Evolutionary conservation across 2,797 vertebrate species (phyloP), one percentile per base, ranked within the genome.

Genomic region (Characodon lateralis): DNA sequence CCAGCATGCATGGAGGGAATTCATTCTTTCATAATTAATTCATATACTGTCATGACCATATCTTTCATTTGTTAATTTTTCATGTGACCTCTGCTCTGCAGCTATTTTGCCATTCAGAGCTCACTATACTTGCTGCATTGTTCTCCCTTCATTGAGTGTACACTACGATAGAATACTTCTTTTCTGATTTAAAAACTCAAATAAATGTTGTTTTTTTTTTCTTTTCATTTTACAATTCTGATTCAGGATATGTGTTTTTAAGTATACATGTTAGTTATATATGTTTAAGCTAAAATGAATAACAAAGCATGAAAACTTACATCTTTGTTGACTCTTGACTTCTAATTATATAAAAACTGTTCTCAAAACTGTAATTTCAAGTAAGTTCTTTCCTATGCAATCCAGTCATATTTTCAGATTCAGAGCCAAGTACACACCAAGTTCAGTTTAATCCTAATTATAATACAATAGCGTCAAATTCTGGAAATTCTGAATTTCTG

Each of bases 21-120:
- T 80, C 78, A 84, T 77, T 77, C 68, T 65, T 77, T 80, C 84
- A 91, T 93, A 86, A 93, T 89, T 93, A 85, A 93, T 93, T 89
- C 83, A 92, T 43, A 76, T 75, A 31, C 80, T 92, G 82, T 79
- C 88, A 87, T 84, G 88, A 84, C 87, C 74, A 5, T 39, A 76
- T 87, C 85, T 86, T 85, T 87, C 71, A 83, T 79, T 89, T 84
- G 89, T 92, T 84, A 22, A 87, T 87, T 87, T 91, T 92, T 91
- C 51, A 92, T 90, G 78, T 61, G 73, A 71, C 72, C 77, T 28
- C 74, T 74, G 83, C 77, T 50, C 84, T 9, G 61, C 78, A 74
- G 72, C 78, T 86, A n/a, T 89, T 91, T 85, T 78, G 78, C 70
- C 39, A 82, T 89, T 89, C 84, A 78, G 63, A 6, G 0, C 81